Base-by-base conservation (phyloP, 2,888 invertebrate species). In the Priocnemis perturbator region DNA sequence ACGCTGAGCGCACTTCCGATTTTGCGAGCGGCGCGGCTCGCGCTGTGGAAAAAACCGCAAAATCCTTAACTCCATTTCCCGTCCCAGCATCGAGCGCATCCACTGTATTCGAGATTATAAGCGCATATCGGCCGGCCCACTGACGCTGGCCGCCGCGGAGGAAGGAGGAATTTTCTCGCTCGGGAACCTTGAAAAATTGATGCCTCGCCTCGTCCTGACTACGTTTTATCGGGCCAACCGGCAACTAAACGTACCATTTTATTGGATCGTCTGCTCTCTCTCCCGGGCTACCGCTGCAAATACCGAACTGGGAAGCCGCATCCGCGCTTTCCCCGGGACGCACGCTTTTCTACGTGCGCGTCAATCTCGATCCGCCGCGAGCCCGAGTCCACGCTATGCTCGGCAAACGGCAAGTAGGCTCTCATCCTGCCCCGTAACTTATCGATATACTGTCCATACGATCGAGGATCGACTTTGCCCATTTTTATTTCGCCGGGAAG, bases 171-270 rank as follows among this genome's bases (percentile, higher is more conserved):
- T 68, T 74, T 66, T 60, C 69, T 60, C 67, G 45, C 63, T 48
- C 58, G 20, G 62, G 7, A 71, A 65, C 52, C 71, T 79, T 79
- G 77, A 79, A 79, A 79, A 77, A 79, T 75, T 79, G 78, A 79
- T 71, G 67, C 73, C 55, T 21, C 57, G 11, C 63, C 60, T 71
- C 69, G 72, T 73, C 60, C 60, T 50, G 48, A 57, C 47, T 57
- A 52, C 66, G 67, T 77, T 79, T 79, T 79, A 79, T 79, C 73
- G 79, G 20, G 23, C 57, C 67, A 69, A 77, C 79, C 67, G 75
- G 62, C 75, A 71, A 77, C 77, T 77, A 77, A 78, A 79, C 71
- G 77, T 73, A 69, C 72, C 66, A 67, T 71, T 78, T 78, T 78
- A 78, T 78, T 73, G 69, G 74, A 71, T 69, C 62, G 72, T 23